Evolutionary conservation across 2,888 invertebrate species (phyloP), one percentile per base, ranked within the genome.

Genomic region (Helleia helle): DNA sequence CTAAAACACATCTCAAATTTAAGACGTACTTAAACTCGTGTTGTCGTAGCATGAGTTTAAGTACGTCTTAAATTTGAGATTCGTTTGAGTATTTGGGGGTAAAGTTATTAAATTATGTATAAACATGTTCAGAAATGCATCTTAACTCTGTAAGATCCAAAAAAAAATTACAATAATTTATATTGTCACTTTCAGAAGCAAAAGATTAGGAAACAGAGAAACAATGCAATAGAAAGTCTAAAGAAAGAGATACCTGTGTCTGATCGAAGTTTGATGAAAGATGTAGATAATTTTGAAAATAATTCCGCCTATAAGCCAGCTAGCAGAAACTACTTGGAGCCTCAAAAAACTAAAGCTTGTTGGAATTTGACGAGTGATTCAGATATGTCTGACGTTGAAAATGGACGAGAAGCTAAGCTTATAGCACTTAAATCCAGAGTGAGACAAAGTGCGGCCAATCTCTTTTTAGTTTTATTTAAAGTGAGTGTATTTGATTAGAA

Each of bases 371-470:
- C 89, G 0, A 90, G 90, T 52, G 91, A 91, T 55, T 91, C 91
- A 0, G 91, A 91, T 59, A 85, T 88, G 66, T 90, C 90, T 0
- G 90, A 91, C 63, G 71, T 86, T 0, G 90, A 90, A 58, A 80
- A 70, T 40, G 83, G 75, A 12, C 73, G 77, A 31, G 86, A 86
- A 44, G 79, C 79, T n/a, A 84, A 80, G 52, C 52, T 84, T 18
- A 63, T 77, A 43, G 75, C 80, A 5, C 61, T 86, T 25, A 87
- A 87, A 56, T 87, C 89, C 8, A 88, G 89, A 71, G 87, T 93
- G 1, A 84, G 93, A 31, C 87, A 91, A 54, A 87, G 89, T 50
- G 89, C 93, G 4, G 75, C 91, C 1, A 85, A 86, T 52, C 62
- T 92, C 38, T 72, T 92, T 14, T 73, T 88, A 4, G 75, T 86